Evolutionary conservation across 2,797 vertebrate genomes (phyloP).

Genomic region (Manis javanica): DNA sequence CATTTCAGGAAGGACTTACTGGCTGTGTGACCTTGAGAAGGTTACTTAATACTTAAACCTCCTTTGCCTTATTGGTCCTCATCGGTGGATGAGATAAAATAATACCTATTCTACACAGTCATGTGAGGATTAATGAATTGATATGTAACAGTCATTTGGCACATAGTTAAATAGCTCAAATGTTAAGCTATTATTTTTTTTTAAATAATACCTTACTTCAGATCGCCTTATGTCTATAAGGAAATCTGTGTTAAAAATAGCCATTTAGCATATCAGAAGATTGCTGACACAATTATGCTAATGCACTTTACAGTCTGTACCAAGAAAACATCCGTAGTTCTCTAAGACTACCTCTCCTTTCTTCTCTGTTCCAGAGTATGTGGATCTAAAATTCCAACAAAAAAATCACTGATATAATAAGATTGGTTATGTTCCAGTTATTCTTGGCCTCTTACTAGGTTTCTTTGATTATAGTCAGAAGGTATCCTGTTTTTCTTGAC

Average conservation of each 20-base stretch:
- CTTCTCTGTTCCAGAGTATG: background rate
- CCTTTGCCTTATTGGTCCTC: conserved; percentile 6
- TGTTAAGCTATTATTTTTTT: conserved; percentile 27
- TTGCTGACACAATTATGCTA: background rate
- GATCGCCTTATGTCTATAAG: background rate
- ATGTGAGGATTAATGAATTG: background rate
- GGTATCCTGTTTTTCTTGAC: conserved; percentile 15
- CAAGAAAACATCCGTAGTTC: background rate
- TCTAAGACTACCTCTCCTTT: background rate
- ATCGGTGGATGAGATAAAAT: background rate
- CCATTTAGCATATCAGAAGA: background rate
- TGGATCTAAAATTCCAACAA: conserved; percentile 33
- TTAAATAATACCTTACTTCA: background rate
- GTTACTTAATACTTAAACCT: background rate
- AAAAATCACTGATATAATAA: background rate
- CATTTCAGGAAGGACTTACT: conserved; percentile 4
- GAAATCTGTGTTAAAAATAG: conserved; percentile 29
- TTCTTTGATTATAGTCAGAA: conserved; percentile 49
- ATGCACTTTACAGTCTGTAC: background rate
- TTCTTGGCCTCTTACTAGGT: background rate
- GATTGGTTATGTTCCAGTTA: background rate
- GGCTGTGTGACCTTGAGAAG: background rate
- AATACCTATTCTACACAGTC: background rate
- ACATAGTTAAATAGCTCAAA: background rate
- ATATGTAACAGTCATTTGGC: background rate